Conservation (phyloP, 2,113 vertebrate species). For the Corythornis vintsioides region DNA sequence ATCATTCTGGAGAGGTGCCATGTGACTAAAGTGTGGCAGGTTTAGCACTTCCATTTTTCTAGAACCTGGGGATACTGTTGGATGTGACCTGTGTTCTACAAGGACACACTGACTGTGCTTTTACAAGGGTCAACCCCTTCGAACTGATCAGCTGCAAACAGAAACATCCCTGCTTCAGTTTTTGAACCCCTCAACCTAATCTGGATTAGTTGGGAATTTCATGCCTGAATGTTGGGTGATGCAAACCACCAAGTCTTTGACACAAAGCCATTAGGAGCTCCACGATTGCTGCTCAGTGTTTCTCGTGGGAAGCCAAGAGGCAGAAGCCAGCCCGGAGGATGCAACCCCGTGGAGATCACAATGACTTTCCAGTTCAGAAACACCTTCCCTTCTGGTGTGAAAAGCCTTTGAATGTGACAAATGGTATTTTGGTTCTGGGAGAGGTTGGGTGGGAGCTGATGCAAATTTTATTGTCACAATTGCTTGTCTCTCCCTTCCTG, state of each 20-base stretch:
- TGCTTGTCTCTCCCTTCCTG: slow-evolving; percentile 82
- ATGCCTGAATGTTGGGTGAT: neutral
- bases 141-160: neutral
- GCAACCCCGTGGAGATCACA: slow-evolving; percentile 14
- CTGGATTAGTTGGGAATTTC: neutral
- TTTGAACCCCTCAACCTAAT: neutral
- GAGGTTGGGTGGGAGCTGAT: slow-evolving; percentile 73
- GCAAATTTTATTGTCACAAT: slow-evolving; percentile 72
- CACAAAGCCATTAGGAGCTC: neutral
- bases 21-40: neutral
- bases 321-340: slow-evolving; percentile 14
- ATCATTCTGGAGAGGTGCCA: neutral
- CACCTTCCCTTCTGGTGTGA: slow-evolving; percentile 43
- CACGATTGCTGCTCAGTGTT: neutral
- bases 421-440: slow-evolving; percentile 67
- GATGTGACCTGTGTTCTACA: neutral
- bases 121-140: neutral
- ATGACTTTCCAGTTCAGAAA: slow-evolving; percentile 25
- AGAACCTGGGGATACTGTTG: neutral
- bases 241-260: neutral
- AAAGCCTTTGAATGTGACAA: slow-evolving; percentile 25
- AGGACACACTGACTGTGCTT: neutral
- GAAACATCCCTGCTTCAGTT: neutral
- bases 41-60: neutral
- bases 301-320: neutral